Percentiles rank a stretch among this genome's conserved stretches.
Conservation (phyloP, 2,888 invertebrate species). For the Chloromyia formosa region DNA sequence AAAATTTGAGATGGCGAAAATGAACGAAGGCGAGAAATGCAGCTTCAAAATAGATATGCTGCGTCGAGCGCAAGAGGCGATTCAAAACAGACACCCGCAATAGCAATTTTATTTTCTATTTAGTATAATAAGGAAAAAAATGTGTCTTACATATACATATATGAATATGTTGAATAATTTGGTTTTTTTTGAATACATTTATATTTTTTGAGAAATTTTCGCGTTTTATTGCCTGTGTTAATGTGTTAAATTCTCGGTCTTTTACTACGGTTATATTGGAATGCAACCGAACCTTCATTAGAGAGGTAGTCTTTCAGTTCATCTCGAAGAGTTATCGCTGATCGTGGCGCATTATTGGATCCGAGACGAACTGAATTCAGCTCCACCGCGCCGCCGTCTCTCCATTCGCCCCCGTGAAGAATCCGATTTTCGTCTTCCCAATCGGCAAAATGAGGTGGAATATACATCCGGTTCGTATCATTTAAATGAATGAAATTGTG, state of each 20-base stretch:
- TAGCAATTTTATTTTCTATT: not conserved
- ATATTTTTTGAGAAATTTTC: not conserved
- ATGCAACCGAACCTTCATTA: too few species aligned
- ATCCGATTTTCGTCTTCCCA: not conserved
- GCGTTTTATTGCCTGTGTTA: not conserved
- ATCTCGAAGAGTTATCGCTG: not conserved
- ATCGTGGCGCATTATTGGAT: not conserved
- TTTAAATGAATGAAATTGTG: not conserved
- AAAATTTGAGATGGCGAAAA: constrained; percentile 3
- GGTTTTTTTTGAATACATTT: not conserved
- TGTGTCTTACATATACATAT: not conserved
- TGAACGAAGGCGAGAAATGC: constrained; percentile 6
- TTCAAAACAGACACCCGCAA: too few species aligned
- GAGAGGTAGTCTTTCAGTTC: too few species aligned
- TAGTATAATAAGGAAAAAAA: not conserved
- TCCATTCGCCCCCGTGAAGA: too few species aligned
- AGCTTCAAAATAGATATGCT: not conserved
- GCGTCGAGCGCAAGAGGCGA: not conserved
- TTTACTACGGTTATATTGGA: constrained; percentile 2
- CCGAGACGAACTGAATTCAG: constrained; percentile 8
- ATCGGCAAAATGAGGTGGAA: not conserved
- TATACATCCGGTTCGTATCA: not conserved
- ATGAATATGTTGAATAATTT: not conserved
- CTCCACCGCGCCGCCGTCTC: not conserved
- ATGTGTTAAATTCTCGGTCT: constrained; percentile 9